phyloP scores from a whole-genome alignment of 2,888 invertebrate species.

The Drosophila borealis region DNA sequence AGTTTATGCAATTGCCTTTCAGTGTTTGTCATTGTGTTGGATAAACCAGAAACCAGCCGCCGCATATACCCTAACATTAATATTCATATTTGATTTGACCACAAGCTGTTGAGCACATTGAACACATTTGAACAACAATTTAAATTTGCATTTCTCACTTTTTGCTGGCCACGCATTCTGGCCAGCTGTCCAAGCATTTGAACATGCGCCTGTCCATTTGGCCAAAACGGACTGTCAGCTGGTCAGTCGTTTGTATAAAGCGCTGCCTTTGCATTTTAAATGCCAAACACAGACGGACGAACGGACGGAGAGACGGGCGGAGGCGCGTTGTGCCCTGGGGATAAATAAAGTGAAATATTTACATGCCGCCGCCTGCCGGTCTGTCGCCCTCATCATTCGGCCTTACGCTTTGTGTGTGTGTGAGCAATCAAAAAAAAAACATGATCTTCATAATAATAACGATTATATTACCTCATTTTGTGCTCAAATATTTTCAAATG shows the following conservation, averaged over 20 bases:
- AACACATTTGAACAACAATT: slow-evolving; percentile 25
- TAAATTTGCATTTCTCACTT: slow-evolving; percentile 34
- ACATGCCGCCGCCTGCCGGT: slow-evolving; percentile 28
- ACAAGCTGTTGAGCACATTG: not conserved
- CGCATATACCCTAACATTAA: slow-evolving; percentile 30
- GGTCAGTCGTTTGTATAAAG: slow-evolving; percentile 58
- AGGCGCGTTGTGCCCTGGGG: slow-evolving; percentile 56
- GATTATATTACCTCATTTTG: slow-evolving; percentile 34
- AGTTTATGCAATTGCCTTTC: slow-evolving; percentile 4
- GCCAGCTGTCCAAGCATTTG: slow-evolving; percentile 76
- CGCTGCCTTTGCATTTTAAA: slow-evolving; percentile 75
- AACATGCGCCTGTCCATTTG: slow-evolving; percentile 44
- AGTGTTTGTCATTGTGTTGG: slow-evolving; percentile 22
- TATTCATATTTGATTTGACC: slow-evolving; percentile 52
- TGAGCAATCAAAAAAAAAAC: slow-evolving; percentile 26
- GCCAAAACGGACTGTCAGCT: slow-evolving; percentile 57
- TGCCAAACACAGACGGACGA: slow-evolving; percentile 34
- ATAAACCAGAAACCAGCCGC: slow-evolving; percentile 7
- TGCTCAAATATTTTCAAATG: not conserved
- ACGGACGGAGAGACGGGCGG: not conserved
- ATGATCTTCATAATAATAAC: slow-evolving; percentile 45
- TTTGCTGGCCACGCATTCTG: slow-evolving; percentile 67
- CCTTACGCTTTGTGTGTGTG: not conserved
- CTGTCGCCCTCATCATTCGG: not conserved
- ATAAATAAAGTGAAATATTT: slow-evolving; percentile 72